Percentiles rank a stretch among this genome's conserved stretches.
Conservation (phyloP, 2,797 vertebrate genomes). For the Neosilurus hyrtlii region DNA sequence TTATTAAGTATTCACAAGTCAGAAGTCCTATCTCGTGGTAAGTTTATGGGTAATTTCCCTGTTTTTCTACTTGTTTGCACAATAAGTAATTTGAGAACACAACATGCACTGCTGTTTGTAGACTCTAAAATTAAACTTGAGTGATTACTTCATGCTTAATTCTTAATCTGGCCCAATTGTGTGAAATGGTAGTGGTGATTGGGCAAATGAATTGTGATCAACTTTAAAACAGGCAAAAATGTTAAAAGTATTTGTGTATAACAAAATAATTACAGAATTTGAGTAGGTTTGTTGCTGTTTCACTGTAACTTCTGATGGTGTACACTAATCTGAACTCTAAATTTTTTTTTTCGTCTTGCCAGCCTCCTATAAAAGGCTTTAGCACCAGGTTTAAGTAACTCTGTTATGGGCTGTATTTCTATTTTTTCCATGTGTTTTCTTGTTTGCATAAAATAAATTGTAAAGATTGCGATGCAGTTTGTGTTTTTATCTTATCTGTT, state of each 20-base stretch:
- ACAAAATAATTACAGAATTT: background rate
- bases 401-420: background rate
- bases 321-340: background rate
- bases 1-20: background rate
- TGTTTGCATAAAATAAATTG: background rate
- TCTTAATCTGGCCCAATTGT: background rate
- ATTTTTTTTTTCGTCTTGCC: background rate
- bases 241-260: background rate
- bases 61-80: background rate
- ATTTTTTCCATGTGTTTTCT: too few relatives aligned
- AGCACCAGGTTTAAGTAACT: background rate
- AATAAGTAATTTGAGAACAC: background rate
- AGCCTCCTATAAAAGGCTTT: background rate
- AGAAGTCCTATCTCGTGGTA: background rate
- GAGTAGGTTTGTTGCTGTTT: background rate
- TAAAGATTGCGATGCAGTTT: background rate
- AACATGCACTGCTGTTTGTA: background rate
- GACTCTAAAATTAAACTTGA: background rate
- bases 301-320: background rate
- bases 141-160: background rate
- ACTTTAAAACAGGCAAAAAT: background rate
- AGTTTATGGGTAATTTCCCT: background rate
- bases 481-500: background rate
- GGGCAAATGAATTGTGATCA: background rate
- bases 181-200: background rate